A percentile compares a stretch with the other conserved stretches of the same genome.
Conservation (phyloP, 1,140 invertebrate genomes). For the Diploscapter pachys region DNA sequence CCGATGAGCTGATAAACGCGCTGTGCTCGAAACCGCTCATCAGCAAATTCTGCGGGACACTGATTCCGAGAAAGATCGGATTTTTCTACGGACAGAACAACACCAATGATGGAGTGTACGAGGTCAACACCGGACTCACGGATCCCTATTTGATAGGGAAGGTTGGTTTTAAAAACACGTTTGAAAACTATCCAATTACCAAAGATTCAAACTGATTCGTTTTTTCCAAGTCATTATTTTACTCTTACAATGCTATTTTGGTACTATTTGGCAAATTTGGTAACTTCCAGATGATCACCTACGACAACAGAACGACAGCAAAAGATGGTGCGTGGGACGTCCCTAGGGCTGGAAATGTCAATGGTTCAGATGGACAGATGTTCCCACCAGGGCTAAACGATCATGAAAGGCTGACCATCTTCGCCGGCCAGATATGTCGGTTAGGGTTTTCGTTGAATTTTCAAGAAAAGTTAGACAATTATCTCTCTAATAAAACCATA, state of each 20-base stretch:
- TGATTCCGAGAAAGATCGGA: constrained; percentile 50
- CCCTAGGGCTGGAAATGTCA: constrained; percentile 44
- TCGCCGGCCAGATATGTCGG: constrained; percentile 50
- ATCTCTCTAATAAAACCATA: background rate
- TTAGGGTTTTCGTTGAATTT: background rate
- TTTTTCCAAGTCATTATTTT: background rate
- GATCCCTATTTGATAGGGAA: constrained; percentile 35
- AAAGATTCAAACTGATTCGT: too few species aligned
- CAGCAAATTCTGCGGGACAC: constrained; percentile 36
- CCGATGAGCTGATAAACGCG: constrained; percentile 44
- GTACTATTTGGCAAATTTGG: too few species aligned
- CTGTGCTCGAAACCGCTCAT: constrained; percentile 43
- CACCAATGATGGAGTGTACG: constrained; percentile 49
- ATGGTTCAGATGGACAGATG: constrained; percentile 54
- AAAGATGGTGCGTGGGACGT: constrained; percentile 39
- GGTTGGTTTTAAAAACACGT: background rate
- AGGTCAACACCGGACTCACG: constrained; percentile 45
- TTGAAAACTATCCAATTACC: too few species aligned
- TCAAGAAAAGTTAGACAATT: too few species aligned
- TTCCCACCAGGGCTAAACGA: constrained; percentile 44
- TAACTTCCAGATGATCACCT: constrained; percentile 10
- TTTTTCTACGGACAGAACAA: constrained; percentile 54
- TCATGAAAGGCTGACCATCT: constrained; percentile 37
- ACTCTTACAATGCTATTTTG: too few species aligned
- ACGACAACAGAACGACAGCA: constrained; percentile 39